Conservation (phyloP, 2,888 invertebrate species). For the Polyommatus icarus region DNA sequence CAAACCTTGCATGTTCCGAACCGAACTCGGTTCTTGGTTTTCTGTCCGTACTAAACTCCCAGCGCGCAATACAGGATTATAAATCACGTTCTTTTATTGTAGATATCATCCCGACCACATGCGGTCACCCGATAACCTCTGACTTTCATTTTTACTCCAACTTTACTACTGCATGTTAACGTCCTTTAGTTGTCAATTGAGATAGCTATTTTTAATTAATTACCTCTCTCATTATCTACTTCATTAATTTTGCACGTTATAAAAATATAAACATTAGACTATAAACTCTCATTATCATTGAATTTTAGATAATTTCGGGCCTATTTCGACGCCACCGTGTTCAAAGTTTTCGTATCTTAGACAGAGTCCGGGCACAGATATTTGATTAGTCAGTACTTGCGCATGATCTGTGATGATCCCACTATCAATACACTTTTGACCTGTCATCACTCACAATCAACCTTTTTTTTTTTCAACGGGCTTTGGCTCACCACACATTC, state of each 20-base stretch:
- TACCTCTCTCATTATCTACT: neutral
- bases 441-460: neutral
- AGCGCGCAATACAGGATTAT: neutral
- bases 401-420: neutral
- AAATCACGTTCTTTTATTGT: constrained; percentile 14
- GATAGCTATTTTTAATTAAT: neutral
- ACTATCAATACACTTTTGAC: constrained; percentile 2
- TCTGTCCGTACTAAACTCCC: neutral
- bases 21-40: neutral
- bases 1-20: neutral
- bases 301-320: neutral
- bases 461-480: too few relatives aligned
- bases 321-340: neutral
- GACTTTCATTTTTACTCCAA: constrained; percentile 3
- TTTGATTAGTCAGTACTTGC: neutral
- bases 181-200: neutral
- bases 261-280: neutral
- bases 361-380: neutral
- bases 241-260: neutral
- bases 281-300: neutral
- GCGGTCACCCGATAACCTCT: neutral
- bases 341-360: neutral
- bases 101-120: neutral
- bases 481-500: too few relatives aligned
- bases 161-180: neutral